Evolutionary conservation across 2,888 invertebrate species (phyloP), one percentile per base, ranked within the genome.

Genomic region (Agriopis leucophaearia): DNA sequence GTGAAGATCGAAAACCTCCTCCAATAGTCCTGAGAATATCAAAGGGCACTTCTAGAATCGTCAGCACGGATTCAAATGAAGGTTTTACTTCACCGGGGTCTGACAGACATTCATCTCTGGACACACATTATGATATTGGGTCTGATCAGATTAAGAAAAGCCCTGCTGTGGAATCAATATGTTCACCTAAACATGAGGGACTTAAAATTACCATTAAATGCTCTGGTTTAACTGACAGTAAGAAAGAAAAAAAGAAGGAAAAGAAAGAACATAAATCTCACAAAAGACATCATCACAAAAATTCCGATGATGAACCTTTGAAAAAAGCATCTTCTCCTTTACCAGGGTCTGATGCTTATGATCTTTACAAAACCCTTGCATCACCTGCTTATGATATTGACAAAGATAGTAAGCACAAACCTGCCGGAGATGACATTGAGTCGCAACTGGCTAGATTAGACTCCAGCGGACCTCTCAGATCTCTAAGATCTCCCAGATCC

Each of bases 21-120:
- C 98, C 98, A 35, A 98, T 98, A 82, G 97, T 98, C 63, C 92
- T 98, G 73, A 95, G 98, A 90, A 98, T 98, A 95, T 97, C 97
- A 75, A 97, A 97, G 90, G 95, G 95, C 59, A 95, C 95, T 65
- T 95, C 95, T 58, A 94, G 95, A 75, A 94, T 95, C 83, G 95
- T 95, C 64, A 95, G 95, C 81, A 95, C 95, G 60, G 95, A 95
- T 80, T 95, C 95, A 66, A 95, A 95, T 90, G 95, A 95, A 83
- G 94, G 95, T 59, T 92, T 94, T 57, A 94, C 94, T 74, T 95
- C 95, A 59, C 95, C 95, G 63, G 90, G 90, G 71, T 92, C 94
- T 72, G 94, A 94, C 68, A 87, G 94, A 74, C 91, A 94, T 84
- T 94, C 94, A 52, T 94, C 93, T 61, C 77, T 94, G 80, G 94